Evolutionary conservation across 1,140 invertebrate genomes (phyloP), one percentile per base, ranked within the genome.

Genomic region (Tyrophagus putrescentiae): DNA sequence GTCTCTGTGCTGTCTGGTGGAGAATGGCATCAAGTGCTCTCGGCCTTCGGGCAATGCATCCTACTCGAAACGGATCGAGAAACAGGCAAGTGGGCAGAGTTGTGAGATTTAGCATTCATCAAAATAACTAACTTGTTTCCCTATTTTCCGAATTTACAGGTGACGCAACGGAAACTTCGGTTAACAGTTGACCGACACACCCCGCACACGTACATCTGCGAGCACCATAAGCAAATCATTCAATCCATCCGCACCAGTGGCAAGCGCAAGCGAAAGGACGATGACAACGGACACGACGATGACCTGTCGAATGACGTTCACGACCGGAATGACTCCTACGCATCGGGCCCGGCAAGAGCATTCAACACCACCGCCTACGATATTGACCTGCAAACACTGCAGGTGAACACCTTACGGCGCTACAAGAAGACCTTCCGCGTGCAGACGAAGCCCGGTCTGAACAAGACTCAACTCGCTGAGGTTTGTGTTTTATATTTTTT

Each of bases 361-460:
- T 23, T 23, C 18, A 7, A 16, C 7, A 54, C n/a, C 52, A 13
- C 52, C 7, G 25, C n/a, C 18, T 33, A 57, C 7, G 56, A 76
- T 71, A 73, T 95, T 60, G 90, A 97, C 73, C 80, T 95, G 59
- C 87, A 83, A 69, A 86, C 91, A 69, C 74, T 96, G 57, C 89
- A 93, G 76, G 84, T 94, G 1, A 92, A 91, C 68, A 94, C 92
- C 21, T 71, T 96, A 16, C 77, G 89, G 62, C 76, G 90, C 44
- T 97, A 96, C 70, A 96, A 96, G 71, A 80, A 83, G 65, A 85
- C 95, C 72, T 97, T 83, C 69, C 96, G 95, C 75, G 80, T 97
- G 29, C 77, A 84, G 27, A 89, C 87, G 3, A 75, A 85, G 64
- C 91, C 87, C 57, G 87, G 89, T 18, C 73, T 93, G 48, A 95